Evolutionary conservation across 2,888 invertebrate genomes (phyloP), one percentile per base, ranked within the genome.

Genomic region (Andrena chrysosceles): DNA sequence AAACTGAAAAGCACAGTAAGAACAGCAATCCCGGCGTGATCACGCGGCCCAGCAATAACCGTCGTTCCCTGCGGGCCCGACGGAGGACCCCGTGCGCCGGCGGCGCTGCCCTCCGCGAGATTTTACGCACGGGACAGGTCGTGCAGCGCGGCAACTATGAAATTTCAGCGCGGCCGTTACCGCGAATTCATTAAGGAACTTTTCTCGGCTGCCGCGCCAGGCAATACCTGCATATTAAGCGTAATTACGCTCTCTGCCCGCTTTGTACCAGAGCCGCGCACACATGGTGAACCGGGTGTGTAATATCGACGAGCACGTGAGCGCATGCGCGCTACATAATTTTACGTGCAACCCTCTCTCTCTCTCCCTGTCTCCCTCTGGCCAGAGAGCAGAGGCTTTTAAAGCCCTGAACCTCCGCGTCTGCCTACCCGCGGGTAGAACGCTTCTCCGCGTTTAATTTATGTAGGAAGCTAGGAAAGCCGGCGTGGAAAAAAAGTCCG

Each of bases 251-350:
- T 77, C 72, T 71, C 83, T 75, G 77, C 64, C 75, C 71, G 81
- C 73, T 81, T 83, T 72, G 83, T 69, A 33, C 54, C 20, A 42
- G 13, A 59, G 52, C 52, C 82, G 75, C 66, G 74, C 69, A 77
- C 81, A 79, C 79, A 76, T 81, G 83, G 63, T 70, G 74, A 67
- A 60, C 74, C 49, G 73, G 68, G 78, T 87, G 84, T 86, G 86
- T 85, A 88, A 91, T 91, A 92, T 92, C 90, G 91, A 92, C 90
- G 77, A 88, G 83, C 84, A 59, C 77, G 76, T 69, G 73, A 70
- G 81, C 88, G 87, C 87, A 89, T 86, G 89, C 88, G 89, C 84
- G 74, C 63, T 75, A 76, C 83, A 87, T 83, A 87, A 87, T 87
- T 88, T 88, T 87, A 86, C 82, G 82, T 79, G 56, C 70, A 78